phyloP scores from a whole-genome alignment of 2,113 vertebrate genomes.

The Scatophagus argus region DNA sequence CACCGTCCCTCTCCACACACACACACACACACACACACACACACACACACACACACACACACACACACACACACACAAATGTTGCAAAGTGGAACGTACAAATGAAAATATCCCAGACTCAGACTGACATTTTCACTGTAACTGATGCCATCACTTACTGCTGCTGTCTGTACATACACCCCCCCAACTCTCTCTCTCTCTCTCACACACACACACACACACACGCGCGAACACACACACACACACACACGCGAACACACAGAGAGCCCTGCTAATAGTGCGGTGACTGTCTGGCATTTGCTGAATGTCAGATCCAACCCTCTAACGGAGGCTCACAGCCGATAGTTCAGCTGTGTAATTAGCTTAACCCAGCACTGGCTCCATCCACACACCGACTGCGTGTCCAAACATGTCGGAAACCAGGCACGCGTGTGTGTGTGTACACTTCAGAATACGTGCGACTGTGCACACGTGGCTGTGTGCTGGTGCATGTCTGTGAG shows the following conservation, averaged over 20 bases:
- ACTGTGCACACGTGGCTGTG: constrained; percentile 3
- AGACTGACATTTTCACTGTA: constrained; percentile 75
- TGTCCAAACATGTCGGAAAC: constrained; percentile 49
- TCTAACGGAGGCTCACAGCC: constrained; percentile 70
- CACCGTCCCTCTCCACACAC: constrained; percentile 8
- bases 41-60: constrained; percentile 26
- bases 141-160: constrained; percentile 62
- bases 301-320: constrained; percentile 81
- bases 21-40: constrained; percentile 15
- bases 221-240: constrained; percentile 26
- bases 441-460: neutral
- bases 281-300: constrained; percentile 80
- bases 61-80: constrained; percentile 45
- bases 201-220: constrained; percentile 16
- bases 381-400: constrained; percentile 50
- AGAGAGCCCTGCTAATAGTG: constrained; percentile 65
- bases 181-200: neutral
- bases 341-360: constrained; percentile 80
- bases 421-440: neutral
- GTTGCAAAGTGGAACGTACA: constrained; percentile 32
- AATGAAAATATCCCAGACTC: constrained; percentile 50
- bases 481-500: constrained; percentile 14
- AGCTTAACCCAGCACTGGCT: constrained; percentile 72
- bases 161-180: constrained; percentile 40
- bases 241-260: constrained; percentile 26